Conservation (phyloP, 2,888 invertebrate species). For the Galerucella pusilla region DNA sequence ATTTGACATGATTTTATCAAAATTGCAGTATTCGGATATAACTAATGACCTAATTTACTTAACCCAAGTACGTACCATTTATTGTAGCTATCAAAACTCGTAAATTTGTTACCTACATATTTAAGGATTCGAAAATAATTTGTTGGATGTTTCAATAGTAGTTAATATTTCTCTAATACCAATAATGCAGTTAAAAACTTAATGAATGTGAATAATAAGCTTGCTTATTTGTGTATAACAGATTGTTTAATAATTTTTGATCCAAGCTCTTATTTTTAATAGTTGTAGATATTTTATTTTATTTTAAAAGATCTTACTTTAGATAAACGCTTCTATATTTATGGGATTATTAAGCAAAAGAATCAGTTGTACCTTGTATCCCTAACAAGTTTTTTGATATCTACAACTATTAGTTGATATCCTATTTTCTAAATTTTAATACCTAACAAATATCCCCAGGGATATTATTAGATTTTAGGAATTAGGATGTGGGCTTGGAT, state of each 20-base stretch:
- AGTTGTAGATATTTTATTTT: background rate
- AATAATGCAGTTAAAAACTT: constrained; percentile 18
- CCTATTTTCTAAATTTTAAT: background rate
- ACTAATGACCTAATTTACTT: background rate
- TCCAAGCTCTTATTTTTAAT: constrained; percentile 1
- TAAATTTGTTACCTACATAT: constrained; percentile 11
- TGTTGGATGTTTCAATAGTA: constrained; percentile 13
- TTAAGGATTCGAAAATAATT: constrained; percentile 8
- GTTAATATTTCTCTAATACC: constrained; percentile 9
- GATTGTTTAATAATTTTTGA: constrained; percentile 6
- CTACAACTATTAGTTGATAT: constrained; percentile 1
- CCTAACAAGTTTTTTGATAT: background rate
- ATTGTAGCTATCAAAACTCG: background rate
- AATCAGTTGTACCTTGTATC: no score
- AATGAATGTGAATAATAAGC: constrained; percentile 19
- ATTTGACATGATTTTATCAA: no score
- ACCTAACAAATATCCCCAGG: background rate
- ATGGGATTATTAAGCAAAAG: no score
- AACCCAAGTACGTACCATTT: background rate
- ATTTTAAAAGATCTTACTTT: no score
- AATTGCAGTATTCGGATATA: no score
- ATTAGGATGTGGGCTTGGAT: constrained; percentile 2
- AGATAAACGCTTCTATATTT: no score
- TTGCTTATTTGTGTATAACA: constrained; percentile 31
- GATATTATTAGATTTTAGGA: background rate